Conservation (phyloP, 1,140 invertebrate genomes). For the Lordiphosa clarofinis region DNA sequence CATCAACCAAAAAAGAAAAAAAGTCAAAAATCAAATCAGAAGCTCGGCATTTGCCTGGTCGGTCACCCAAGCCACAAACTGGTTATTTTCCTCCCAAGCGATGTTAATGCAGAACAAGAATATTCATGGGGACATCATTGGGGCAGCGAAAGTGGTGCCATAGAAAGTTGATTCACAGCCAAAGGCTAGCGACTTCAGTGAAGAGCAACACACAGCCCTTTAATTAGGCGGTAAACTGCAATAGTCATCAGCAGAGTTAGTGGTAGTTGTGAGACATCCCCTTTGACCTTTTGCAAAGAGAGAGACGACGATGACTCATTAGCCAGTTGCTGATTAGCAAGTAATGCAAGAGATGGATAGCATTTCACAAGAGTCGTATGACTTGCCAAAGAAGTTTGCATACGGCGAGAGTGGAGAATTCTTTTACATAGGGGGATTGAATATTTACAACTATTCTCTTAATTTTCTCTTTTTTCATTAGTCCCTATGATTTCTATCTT, state of each 20-base stretch:
- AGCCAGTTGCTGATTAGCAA: too few relatives aligned
- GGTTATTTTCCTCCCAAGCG: constrained; percentile 25
- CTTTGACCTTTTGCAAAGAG: constrained; percentile 5
- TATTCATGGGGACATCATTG: constrained; percentile 38
- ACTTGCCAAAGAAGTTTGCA: too few relatives aligned
- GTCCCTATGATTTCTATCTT: too few relatives aligned
- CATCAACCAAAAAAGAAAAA: constrained; percentile 22
- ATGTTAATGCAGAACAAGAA: constrained; percentile 68
- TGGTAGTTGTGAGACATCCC: background rate
- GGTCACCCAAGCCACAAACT: constrained; percentile 39
- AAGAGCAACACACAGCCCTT: constrained; percentile 38
- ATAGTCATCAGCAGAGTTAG: constrained; percentile 23
- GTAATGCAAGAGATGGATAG: too few relatives aligned
- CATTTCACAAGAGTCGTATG: too few relatives aligned
- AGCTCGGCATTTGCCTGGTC: constrained; percentile 42
- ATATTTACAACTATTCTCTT: too few relatives aligned
- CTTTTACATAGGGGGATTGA: too few relatives aligned
- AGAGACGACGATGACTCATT: too few relatives aligned
- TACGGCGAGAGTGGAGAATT: too few relatives aligned
- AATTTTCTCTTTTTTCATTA: too few relatives aligned
- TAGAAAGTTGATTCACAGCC: constrained; percentile 58
- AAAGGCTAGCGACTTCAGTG: background rate
- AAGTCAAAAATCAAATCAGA: constrained; percentile 28
- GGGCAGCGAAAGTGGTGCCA: constrained; percentile 71
- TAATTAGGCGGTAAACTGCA: constrained; percentile 63